Base-by-base conservation (phyloP, 2,888 invertebrate species). In the Melitaea athalia region DNA sequence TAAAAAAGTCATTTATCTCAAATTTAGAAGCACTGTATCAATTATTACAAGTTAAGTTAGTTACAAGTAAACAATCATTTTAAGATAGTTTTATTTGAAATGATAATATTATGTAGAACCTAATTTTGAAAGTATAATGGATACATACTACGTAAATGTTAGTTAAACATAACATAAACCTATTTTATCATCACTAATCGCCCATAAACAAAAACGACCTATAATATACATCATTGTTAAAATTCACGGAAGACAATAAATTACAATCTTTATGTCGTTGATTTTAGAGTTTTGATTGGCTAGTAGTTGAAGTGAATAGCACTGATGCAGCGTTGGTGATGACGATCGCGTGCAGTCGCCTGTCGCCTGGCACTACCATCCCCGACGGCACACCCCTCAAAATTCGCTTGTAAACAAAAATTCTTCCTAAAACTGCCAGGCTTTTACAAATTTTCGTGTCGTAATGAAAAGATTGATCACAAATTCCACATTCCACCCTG, bases 301-400 rank as follows among this genome's bases (percentile, higher is more conserved):
- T 77, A 79, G 79, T 79, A 76, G 67, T 73, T 73, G 76, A 77
- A 78, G 79, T 81, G 77, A 77, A 78, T 75, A 74, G 75, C 73
- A 68, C 70, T 74, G 91, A 87, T 91, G 89, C 91, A 88, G 80
- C 83, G 79, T 77, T 78, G 79, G 77, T 75, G 75, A 73, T 75
- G 75, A 76, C 74, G 78, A 85, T 90, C 93, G 91, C 92, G 92
- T 92, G 92, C 88, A 87, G 80, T 79, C 77, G 66, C 76, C 72
- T 73, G 85, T 86, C 80, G 91, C 93, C 94, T 94, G 94, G 94
- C 84, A 94, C 94, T 85, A 82, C 89, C 91, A 86, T 81, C 85
- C 84, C 79, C 81, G 78, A 78, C 84, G 84, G 87, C 83, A 87
- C 87, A 86, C 86, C 84, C 89, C 86, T 85, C 84, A 70, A 85